A percentile compares a stretch with the other conserved stretches of the same genome.
Conservation (phyloP, 2,888 invertebrate species). For the Dexiosoma caninum region DNA sequence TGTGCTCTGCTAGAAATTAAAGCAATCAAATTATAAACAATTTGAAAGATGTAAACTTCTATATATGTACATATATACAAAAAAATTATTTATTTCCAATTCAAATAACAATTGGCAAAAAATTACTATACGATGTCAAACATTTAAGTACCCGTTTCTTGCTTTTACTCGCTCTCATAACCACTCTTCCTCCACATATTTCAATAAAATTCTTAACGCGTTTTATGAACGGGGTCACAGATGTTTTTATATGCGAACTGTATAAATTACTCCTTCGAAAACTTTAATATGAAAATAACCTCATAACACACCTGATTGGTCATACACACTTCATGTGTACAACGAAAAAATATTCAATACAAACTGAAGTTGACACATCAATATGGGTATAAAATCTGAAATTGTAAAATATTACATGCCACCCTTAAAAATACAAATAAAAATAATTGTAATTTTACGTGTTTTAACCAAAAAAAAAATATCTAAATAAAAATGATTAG, state of each 20-base stretch:
- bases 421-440: constrained; percentile 40
- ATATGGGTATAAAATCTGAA: constrained; percentile 1
- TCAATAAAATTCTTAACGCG: constrained; percentile 47
- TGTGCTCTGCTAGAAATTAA: no score
- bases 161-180: neutral
- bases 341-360: neutral
- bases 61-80: no score
- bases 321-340: constrained; percentile 35
- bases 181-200: constrained; percentile 39
- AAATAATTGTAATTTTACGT: constrained; percentile 59
- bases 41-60: no score
- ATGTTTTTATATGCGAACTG: constrained; percentile 55
- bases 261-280: constrained; percentile 47
- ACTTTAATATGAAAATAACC: constrained; percentile 19
- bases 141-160: constrained; percentile 24
- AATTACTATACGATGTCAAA: constrained; percentile 41
- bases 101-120: neutral
- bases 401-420: constrained; percentile 48
- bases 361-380: neutral
- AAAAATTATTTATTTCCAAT: neutral
- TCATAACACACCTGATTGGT: constrained; percentile 45
- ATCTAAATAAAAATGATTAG: neutral
- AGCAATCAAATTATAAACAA: no score
- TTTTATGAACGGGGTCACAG: constrained; percentile 58
- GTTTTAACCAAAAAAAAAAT: constrained; percentile 50